A percentile compares a stretch with the other conserved stretches of the same genome.
Conservation (phyloP, 2,113 vertebrate genomes). For the Haliaeetus leucogaster region DNA sequence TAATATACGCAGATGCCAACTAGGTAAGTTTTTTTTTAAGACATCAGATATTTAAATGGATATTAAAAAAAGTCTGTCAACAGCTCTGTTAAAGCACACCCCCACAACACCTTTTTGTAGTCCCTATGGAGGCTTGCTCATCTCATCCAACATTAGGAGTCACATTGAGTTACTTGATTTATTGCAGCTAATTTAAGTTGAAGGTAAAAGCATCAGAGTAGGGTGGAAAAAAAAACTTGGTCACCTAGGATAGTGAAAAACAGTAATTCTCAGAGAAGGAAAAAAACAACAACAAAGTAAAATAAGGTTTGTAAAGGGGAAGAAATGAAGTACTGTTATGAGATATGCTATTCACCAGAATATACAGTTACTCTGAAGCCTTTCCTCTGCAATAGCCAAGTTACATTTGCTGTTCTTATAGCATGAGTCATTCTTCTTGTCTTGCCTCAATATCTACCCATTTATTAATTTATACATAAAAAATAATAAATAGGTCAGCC, state of each 20-base stretch:
- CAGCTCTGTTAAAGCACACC: not conserved
- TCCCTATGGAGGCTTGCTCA: constrained; percentile 58
- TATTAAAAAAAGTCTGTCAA: not conserved
- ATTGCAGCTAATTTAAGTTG: constrained; percentile 31
- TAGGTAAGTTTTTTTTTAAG: constrained; percentile 25
- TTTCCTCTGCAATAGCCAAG: not conserved
- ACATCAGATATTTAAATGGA: constrained; percentile 26
- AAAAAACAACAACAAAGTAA: not conserved
- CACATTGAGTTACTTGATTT: constrained; percentile 46
- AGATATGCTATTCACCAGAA: not conserved
- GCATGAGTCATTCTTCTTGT: not conserved
- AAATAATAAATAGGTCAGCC: not conserved
- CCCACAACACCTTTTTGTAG: constrained; percentile 1
- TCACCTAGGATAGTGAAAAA: constrained; percentile 28
- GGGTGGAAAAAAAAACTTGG: not conserved
- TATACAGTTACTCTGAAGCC: not conserved
- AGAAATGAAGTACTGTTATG: not conserved
- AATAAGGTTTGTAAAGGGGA: not conserved
- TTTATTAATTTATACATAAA: not conserved
- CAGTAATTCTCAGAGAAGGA: constrained; percentile 3
- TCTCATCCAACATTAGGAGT: constrained; percentile 52
- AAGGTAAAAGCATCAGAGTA: not conserved
- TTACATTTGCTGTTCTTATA: not conserved
- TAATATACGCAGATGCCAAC: not conserved
- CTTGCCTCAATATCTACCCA: not conserved